A percentile compares a stretch with the other conserved stretches of the same genome.
Evolutionary conservation across 1,140 invertebrate genomes (phyloP).

Genomic region (Drosophila dunni): DNA sequence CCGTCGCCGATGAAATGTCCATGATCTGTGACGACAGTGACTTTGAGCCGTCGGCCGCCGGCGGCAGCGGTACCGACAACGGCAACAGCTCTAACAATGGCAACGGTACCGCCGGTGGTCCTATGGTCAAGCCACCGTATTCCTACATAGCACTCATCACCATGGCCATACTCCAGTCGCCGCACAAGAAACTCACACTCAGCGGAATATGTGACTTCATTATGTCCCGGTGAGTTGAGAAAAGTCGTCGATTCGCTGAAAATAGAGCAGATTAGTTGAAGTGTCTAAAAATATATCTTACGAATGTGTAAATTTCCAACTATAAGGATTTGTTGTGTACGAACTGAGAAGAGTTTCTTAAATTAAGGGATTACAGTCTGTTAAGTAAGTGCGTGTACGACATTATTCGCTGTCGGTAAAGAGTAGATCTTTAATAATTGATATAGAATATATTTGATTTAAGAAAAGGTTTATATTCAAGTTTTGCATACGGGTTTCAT

Average conservation of each 20-base stretch:
- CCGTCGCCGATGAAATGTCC: conserved; percentile 60
- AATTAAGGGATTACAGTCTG: no score
- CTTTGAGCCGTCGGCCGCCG: conserved; percentile 52
- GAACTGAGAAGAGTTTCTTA: no score
- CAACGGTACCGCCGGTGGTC: conserved; percentile 57
- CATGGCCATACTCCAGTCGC: conserved; percentile 99
- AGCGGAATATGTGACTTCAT: conserved; percentile 99
- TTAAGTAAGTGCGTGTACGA: no score
- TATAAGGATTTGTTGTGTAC: no score
- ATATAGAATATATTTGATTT: no score
- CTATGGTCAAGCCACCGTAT: conserved; percentile 96
- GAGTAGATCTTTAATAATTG: no score
- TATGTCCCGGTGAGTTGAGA: conserved; percentile 89
- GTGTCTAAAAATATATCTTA: no score
- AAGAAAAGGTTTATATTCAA: no score
- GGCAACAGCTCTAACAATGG: conserved; percentile 21
- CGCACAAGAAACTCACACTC: conserved; percentile 97
- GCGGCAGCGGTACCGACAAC: conserved; percentile 38
- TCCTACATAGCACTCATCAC: conserved; percentile 99
- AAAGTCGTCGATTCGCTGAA: background rate
- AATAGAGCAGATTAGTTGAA: background rate
- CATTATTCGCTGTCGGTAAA: no score
- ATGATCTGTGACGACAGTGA: conserved; percentile 70
- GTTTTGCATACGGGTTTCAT: no score
- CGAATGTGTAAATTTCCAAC: no score